Evolutionary conservation across 2,797 vertebrate species (phyloP).

Genomic region (Brachyrhaphis roseni): DNA sequence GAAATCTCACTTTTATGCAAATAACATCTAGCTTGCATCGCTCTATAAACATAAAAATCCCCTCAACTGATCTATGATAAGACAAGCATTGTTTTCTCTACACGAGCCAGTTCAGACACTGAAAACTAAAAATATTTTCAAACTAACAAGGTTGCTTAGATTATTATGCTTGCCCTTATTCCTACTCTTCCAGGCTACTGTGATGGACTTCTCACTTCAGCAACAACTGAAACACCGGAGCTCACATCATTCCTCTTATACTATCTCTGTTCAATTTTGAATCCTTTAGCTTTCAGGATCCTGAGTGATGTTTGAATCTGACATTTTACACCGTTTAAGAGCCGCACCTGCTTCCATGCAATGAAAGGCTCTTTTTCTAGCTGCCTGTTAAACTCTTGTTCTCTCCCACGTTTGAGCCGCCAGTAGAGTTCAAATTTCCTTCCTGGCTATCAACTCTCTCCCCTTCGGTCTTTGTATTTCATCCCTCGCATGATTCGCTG

Average conservation of each 20-base stretch:
- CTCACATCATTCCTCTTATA: not conserved
- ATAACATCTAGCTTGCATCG: not conserved
- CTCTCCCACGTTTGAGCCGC: conserved; percentile 27
- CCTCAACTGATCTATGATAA: not conserved
- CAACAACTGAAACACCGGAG: not conserved
- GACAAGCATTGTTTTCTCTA: not conserved
- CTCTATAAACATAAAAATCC: not conserved
- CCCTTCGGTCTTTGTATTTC: conserved; percentile 30
- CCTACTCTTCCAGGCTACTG: not conserved
- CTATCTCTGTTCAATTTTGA: not conserved
- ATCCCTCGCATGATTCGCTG: conserved; percentile 29
- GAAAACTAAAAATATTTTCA: not conserved
- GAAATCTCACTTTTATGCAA: not conserved
- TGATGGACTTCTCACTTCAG: not conserved
- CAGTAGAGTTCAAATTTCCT: conserved; percentile 29
- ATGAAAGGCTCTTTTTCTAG: conserved; percentile 4
- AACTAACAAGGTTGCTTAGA: not conserved
- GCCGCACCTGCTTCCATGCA: not conserved
- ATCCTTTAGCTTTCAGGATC: not conserved
- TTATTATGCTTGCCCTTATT: not conserved
- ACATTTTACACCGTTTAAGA: not conserved
- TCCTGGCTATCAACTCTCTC: conserved; percentile 36
- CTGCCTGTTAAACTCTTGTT: not conserved
- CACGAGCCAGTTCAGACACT: not conserved
- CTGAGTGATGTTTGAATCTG: not conserved